A percentile compares a stretch with the other conserved stretches of the same genome.
These are phyloP conservation scores for Cynopterus brachyotis DNA, from an alignment of 2,113 vertebrate species.

Conservation along the genomic window DNA sequence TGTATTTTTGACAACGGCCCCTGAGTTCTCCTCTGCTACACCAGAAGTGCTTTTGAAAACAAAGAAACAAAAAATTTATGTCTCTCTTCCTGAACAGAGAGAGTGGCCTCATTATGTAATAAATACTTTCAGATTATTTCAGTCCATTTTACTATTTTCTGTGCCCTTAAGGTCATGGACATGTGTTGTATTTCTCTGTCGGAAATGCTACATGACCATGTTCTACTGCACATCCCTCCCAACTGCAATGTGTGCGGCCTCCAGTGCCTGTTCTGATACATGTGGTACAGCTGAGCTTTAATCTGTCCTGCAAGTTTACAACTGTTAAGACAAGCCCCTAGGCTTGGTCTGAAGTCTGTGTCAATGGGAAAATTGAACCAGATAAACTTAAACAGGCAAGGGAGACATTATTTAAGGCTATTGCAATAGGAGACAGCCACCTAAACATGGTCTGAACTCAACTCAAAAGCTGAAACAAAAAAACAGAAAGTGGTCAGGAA, in stretches of 20 bases:
- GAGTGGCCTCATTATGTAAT: not conserved
- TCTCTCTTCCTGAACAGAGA: not conserved
- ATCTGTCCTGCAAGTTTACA: not conserved
- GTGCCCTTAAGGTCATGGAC: not conserved
- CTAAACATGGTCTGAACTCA: not conserved
- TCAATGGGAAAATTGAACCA: not conserved
- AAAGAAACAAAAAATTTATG: not conserved
- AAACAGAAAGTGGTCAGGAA: not conserved
- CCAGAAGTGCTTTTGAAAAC: too few relatives aligned
- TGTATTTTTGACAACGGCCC: not conserved
- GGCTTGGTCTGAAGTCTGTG: not conserved
- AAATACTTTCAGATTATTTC: not conserved
- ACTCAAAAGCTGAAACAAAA: not conserved
- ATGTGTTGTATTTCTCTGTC: not conserved
- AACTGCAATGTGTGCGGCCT: not conserved
- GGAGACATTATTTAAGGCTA: not conserved
- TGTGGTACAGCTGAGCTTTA: not conserved
- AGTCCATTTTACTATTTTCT: not conserved
- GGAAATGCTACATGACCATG: too few relatives aligned
- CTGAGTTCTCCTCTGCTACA: not conserved
- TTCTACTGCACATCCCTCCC: not conserved
- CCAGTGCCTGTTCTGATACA: fast-evolving
- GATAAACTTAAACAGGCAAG: not conserved
- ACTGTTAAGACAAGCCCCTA: not conserved
- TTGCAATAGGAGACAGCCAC: not conserved